phyloP scores from a whole-genome alignment of 2,888 invertebrate genomes.

The Perizoma affinitatum region DNA sequence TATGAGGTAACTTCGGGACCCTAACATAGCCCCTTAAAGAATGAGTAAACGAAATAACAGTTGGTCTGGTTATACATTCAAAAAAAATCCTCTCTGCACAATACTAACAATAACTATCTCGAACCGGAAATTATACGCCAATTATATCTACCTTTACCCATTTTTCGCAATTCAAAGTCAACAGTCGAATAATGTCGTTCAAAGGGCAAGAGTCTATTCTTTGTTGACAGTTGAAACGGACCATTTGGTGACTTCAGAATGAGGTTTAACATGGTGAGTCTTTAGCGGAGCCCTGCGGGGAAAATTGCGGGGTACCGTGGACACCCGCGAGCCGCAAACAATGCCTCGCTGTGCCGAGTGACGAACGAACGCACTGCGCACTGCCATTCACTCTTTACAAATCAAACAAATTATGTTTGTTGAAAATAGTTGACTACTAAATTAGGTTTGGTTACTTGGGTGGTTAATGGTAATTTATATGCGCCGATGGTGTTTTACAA shows the following conservation, averaged over 20 bases:
- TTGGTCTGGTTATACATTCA: too few relatives aligned
- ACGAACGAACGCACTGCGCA: constrained; percentile 58
- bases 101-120: background rate
- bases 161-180: constrained; percentile 33
- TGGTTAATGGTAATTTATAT: constrained; percentile 37
- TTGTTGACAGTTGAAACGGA: constrained; percentile 58
- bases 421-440: constrained; percentile 69
- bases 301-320: constrained; percentile 77
- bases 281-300: constrained; percentile 78
- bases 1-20: too few relatives aligned
- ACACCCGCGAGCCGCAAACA: constrained; percentile 76
- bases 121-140: constrained; percentile 30
- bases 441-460: constrained; percentile 49
- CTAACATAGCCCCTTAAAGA: too few relatives aligned
- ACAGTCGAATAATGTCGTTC: constrained; percentile 57
- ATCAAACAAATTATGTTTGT: constrained; percentile 82
- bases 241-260: constrained; percentile 71
- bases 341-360: constrained; percentile 58
- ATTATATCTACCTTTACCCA: constrained; percentile 31
- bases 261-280: constrained; percentile 69
- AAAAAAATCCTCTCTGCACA: too few relatives aligned
- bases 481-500: constrained; percentile 10
- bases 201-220: constrained; percentile 66
- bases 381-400: constrained; percentile 76
- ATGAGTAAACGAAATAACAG: too few relatives aligned